Base-by-base conservation (phyloP, 2,113 vertebrate genomes). In the Uria aalge region DNA sequence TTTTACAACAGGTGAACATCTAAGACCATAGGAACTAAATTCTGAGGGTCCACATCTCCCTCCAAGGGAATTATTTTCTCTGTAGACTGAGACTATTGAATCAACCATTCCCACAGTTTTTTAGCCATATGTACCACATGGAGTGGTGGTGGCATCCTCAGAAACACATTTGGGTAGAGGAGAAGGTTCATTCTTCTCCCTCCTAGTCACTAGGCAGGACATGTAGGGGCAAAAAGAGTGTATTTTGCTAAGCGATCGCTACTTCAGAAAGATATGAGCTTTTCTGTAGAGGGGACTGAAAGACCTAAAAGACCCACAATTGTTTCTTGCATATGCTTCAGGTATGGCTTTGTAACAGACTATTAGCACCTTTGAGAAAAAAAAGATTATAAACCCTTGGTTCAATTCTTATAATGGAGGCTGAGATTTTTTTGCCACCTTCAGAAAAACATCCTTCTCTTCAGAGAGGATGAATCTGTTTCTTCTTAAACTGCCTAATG, bases 381-480 rank as follows among this genome's bases (percentile, higher is more conserved):
- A 95, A 95, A 67, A 14, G 4, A 55, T 59, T 68, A 74, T 30
- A 87, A 92, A 67, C n/a, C 81, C 11, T 74, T 66, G 9, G 14
- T 19, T 91, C 67, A 60, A 41, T 73, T 85, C 53, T 48, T 85
- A 45, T 19, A 67, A 64, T 40, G 15, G 43, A 78, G 24, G 9
- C 13, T 57, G 15, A 79, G 64, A 15, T 15, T 5, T 60, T 92
- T 92, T 91, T 90, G 4, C 29, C 17, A 85, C 56, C 11, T 76
- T 88, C 77, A 72, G 47, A 75, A 92, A 85, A 79, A 8, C 21
- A 75, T 56, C 8, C 30, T 83, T 85, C n/a, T 55, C 59, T 77
- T 95, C 55, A 88, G 59, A 93, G 94, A 55, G 63, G 47, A 90
- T 83, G 71, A 90, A 80, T 85, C 92, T 86, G 15, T 91, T 97